Evolutionary conservation across 2,113 vertebrate species (phyloP), one percentile per base, ranked within the genome.

Genomic region (Chascanopsetta lugubris): DNA sequence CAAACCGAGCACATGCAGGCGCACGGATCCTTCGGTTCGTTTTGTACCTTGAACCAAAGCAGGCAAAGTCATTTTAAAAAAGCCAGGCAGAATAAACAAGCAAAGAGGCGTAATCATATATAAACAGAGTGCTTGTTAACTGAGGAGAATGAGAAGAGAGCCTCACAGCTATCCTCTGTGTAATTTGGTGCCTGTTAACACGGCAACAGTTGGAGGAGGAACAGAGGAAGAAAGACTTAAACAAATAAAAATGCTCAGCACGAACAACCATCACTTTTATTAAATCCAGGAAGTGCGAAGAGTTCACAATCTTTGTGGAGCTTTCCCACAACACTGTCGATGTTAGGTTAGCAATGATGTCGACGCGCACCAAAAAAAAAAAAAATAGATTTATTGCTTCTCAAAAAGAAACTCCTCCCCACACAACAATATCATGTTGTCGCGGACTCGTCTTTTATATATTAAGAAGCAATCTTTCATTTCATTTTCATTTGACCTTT

Each of bases 91-190:
- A 68, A 69, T 65, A 78, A 86, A 85, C 66, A 78, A 83, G 77
- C 61, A 61, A 60, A 75, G 62, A 76, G 42, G 55, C 46, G 53
- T 87, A 84, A 87, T 86, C 80, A 79, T 87, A 83, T 80, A 86
- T 75, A 85, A 89, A 88, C 82, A 82, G 67, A 84, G 81, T 42
- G 78, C 83, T 85, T 89, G 85, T 85, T 88, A 88, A 84, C 71
- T 45, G 79, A 72, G 53, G 71, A 80, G 73, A 88, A 82, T 79
- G 84, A 87, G 81, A 82, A 69, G 62, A 84, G 57, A 64, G 78
- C 65, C 84, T 81, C 49, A 36, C 67, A 82, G 86, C 80, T 66
- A 77, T 72, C 68, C 68, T 53, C 25, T 53, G 65, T 85, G 66
- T 80, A 79, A 86, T 89, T 86, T 84, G 68, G 61, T 76, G 55